Percentiles rank a stretch among this genome's conserved stretches.
These are phyloP conservation scores for Noctua pronuba DNA, from an alignment of 2,888 invertebrate genomes.

Conservation along the genomic window DNA sequence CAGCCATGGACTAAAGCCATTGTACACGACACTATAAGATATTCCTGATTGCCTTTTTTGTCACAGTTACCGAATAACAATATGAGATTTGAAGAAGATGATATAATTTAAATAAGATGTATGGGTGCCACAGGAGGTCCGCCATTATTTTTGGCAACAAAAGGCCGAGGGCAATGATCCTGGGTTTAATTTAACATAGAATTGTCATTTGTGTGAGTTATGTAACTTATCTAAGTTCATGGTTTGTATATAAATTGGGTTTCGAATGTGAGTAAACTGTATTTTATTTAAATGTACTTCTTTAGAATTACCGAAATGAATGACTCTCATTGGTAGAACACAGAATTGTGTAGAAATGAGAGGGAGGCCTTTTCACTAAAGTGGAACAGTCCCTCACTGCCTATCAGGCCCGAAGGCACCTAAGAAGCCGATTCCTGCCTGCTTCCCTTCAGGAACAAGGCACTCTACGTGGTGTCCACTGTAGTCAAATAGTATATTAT, in stretches of 20 bases:
- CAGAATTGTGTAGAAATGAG: not conserved
- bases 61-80: constrained; percentile 39
- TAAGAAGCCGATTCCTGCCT: no score
- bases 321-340: not conserved
- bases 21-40: constrained; percentile 49
- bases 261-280: not conserved
- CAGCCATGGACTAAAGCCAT: constrained; percentile 39
- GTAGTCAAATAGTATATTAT: no score
- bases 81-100: constrained; percentile 43
- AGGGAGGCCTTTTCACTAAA: not conserved
- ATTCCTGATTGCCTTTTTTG: constrained; percentile 51
- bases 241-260: not conserved
- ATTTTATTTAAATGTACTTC: not conserved
- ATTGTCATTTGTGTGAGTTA: constrained; percentile 50
- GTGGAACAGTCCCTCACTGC: not conserved
- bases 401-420: no score
- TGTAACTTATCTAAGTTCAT: constrained; percentile 13
- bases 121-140: constrained; percentile 56
- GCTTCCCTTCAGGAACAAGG: no score
- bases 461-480: no score
- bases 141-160: constrained; percentile 50
- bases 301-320: not conserved
- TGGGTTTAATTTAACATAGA: constrained; percentile 50
- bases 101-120: constrained; percentile 49
- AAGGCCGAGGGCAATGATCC: constrained; percentile 55